Evolutionary conservation across 2,888 invertebrate genomes (phyloP).

Genomic region (Sinhomidia bicolor): DNA sequence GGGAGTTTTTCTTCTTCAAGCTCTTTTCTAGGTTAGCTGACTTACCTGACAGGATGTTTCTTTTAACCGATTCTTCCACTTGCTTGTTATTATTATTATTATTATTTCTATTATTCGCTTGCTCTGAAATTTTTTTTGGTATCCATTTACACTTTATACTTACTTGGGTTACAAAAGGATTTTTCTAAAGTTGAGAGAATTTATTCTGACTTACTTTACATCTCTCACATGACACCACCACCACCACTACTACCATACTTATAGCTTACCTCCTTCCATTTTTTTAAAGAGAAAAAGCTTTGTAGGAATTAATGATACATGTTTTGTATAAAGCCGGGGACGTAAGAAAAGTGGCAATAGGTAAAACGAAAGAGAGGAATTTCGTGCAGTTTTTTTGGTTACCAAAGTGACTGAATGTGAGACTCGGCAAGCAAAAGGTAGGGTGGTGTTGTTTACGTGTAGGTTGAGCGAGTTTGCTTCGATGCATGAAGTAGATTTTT

Average conservation of each 20-base stretch:
- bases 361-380: slow-evolving; percentile 12
- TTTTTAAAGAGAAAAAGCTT: slow-evolving; percentile 36
- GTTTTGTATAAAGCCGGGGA: background rate
- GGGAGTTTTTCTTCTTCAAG: slow-evolving; percentile 66
- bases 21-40: slow-evolving; percentile 74
- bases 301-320: slow-evolving; percentile 34
- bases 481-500: slow-evolving; percentile 54
- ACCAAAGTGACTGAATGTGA: background rate
- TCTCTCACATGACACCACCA: background rate
- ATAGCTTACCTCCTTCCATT: slow-evolving; percentile 65
- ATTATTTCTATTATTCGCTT: slow-evolving; percentile 27
- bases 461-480: slow-evolving; percentile 51
- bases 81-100: slow-evolving; percentile 33
- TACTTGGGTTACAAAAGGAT: slow-evolving; percentile 45
- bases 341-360: background rate
- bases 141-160: slow-evolving; percentile 35
- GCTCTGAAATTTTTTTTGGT: slow-evolving; percentile 27
- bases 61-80: slow-evolving; percentile 70
- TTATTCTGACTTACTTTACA: slow-evolving; percentile 9
- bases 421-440: slow-evolving; percentile 20
- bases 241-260: background rate
- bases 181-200: slow-evolving; percentile 26
- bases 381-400: slow-evolving; percentile 49
- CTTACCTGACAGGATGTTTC: slow-evolving; percentile 75
- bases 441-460: slow-evolving; percentile 59